Base-by-base conservation (phyloP, 2,797 vertebrate genomes). In the Cetoscarus ocellatus region DNA sequence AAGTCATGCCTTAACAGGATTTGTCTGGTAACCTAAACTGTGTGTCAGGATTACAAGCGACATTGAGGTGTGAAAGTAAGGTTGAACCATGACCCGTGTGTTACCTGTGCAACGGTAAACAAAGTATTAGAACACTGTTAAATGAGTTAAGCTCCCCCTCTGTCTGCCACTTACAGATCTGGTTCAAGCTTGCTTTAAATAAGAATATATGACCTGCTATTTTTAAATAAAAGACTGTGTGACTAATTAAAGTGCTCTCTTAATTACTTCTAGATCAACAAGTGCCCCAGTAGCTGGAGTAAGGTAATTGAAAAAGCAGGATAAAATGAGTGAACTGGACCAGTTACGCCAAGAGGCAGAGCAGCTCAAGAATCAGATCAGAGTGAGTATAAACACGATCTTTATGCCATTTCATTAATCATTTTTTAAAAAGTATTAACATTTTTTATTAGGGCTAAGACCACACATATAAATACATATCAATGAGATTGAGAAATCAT, bases 281-380 rank as follows among this genome's bases (percentile, higher is more conserved):
- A 92, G 92, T 95, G 94, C 95, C 94, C 93, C 73, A 61, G 95
- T 95, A 95, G 95, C 92, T 92, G 94, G 93, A 92, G 92, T 79
- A 92, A 95, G 92, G 93, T 93, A 88, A 94, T 95, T 89, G 85
- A 93, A 94, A 95, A 92, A 95, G 93, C 87, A 86, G 85, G 91
- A 85, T 94, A 99, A 97, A 94, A 99, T 99, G 98, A 99, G 98
- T 90, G 98, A 99, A 94, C 96, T 99, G 70, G 98, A 99, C 91
- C 97, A 98, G 95, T 95, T 98, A 95, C 97, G 97, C 94, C 97
- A 98, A 93, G 97, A 98, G 96, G 97, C 97, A 42, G 97, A 98
- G 90, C 97, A 97, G 85, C 97, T 98, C 88, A 98, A 97, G 94
- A 97, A 96, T 91, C 97, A 98, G 95, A 98, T 98, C 93, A 92